Conservation (phyloP, 2,797 vertebrate genomes). For the Galago senegalensis region DNA sequence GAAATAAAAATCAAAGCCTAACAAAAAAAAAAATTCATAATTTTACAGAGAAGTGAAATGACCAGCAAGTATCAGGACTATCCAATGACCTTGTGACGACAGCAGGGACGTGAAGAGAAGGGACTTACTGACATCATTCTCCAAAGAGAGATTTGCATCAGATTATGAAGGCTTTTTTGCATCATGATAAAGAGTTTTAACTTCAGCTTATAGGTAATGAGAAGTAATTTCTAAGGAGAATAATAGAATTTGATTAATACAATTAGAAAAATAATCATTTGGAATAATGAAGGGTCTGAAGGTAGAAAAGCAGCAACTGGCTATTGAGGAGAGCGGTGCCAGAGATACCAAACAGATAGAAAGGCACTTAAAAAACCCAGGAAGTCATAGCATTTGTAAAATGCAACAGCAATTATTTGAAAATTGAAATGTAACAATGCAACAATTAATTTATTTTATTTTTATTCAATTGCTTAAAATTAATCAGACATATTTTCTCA, state of each 20-base stretch:
- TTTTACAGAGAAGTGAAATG: background rate
- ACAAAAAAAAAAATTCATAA: constrained; percentile 1
- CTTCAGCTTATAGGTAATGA: background rate
- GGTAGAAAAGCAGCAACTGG: background rate
- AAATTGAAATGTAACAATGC: constrained; percentile 16
- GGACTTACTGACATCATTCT: background rate
- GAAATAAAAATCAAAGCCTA: background rate
- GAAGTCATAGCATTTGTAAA: background rate
- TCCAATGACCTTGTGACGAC: background rate
- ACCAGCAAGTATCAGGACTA: background rate
- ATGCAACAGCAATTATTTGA: background rate
- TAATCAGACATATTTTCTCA: background rate
- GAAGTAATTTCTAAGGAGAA: constrained; percentile 41
- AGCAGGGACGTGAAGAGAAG: background rate
- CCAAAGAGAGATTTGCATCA: background rate
- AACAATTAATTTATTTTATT: background rate
- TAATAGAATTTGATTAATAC: constrained; percentile 18
- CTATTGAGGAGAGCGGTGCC: background rate
- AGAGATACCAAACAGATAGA: background rate
- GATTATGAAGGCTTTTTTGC: background rate
- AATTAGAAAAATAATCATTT: constrained; percentile 2
- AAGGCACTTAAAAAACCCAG: background rate
- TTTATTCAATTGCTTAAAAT: constrained; percentile 32
- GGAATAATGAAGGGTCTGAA: constrained; percentile 37
- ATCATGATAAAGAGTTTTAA: constrained; percentile 15